Base-by-base conservation (phyloP, 2,113 vertebrate species). In the Callospermophilus lateralis region DNA sequence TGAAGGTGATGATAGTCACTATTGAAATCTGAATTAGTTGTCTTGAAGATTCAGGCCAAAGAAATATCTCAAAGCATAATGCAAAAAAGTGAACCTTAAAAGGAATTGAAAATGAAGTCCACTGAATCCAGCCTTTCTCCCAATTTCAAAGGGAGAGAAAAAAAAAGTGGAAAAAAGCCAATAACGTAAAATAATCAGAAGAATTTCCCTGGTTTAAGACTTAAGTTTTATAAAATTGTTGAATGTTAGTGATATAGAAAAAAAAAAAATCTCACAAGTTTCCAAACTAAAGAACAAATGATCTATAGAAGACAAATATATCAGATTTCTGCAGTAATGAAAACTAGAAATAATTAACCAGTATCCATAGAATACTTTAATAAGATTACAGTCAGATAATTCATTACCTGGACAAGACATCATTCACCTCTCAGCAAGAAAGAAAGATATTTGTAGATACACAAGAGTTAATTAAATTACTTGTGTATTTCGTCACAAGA, bases 21-120 rank as follows among this genome's bases (percentile, higher is more conserved):
- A 58, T 26, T 85, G 53, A 95, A 70, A 81, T 81, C 4, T 81
- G 58, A 90, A 72, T 61, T 79, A 85, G 30, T 73, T 45, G 2
- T 53, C 24, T 94, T 48, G 92, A 97, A 89, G 53, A 76, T 45
- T 17, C 84, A 90, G 30, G 48, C 30, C 42, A 81, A 80, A 95
- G 77, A 94, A 86, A 94, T 73, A 88, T 3, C 20, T 80, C 9
- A 84, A 88, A 81, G 58, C 37, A 67, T 37, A 63, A 80, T 15
- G 16, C 28, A 84, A 74, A 74, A 80, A 73, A 24, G 30, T 39
- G 34, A 58, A 65, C 4, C 32, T 67, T 30, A 51, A 79, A 84
- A 91, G 10, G 30, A 90, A 87, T 87, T 48, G 48, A 37, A 48
- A 89, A 34, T 73, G 53, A 84, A 80, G 37, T 63, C 11, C 15